phyloP scores from a whole-genome alignment of 2,797 vertebrate genomes.

The Phrynocephalus forsythii region DNA sequence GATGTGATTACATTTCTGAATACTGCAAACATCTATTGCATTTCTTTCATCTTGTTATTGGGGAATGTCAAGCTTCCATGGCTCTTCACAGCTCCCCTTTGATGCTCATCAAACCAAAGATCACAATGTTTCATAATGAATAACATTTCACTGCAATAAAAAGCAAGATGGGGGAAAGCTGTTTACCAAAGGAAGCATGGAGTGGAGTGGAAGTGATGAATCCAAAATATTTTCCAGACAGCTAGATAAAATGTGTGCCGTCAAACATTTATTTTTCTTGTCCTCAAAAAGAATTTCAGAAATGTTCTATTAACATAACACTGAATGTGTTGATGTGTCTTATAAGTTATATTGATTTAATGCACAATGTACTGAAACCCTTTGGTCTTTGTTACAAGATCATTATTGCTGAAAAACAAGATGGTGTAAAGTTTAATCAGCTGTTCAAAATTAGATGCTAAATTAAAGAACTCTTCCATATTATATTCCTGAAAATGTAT shows the following conservation, averaged over 20 bases:
- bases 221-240: slow-evolving; percentile 49
- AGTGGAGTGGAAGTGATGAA: slow-evolving; percentile 36
- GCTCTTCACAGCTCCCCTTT: slow-evolving; percentile 50
- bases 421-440: slow-evolving; percentile 45
- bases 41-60: slow-evolving; percentile 38
- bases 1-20: too few species aligned
- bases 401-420: slow-evolving; percentile 42
- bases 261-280: slow-evolving; percentile 40
- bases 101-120: slow-evolving; percentile 33
- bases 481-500: slow-evolving; percentile 59
- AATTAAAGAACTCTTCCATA: slow-evolving; percentile 60
- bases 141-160: background rate
- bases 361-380: slow-evolving; percentile 30
- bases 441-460: slow-evolving; percentile 54
- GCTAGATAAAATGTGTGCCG: slow-evolving; percentile 38
- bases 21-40: background rate
- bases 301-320: slow-evolving; percentile 19
- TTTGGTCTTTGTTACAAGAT: slow-evolving; percentile 24
- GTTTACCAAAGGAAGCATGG: slow-evolving; percentile 32
- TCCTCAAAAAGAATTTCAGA: slow-evolving; percentile 38
- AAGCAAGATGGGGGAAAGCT: slow-evolving; percentile 4
- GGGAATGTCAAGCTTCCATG: slow-evolving; percentile 24
- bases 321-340: slow-evolving; percentile 33
- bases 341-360: slow-evolving; percentile 41
- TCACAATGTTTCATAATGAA: slow-evolving; percentile 22